Percentiles rank a stretch among this genome's conserved stretches.
phyloP scores from a whole-genome alignment of 1,140 invertebrate species.

The Dysdera silvatica region DNA sequence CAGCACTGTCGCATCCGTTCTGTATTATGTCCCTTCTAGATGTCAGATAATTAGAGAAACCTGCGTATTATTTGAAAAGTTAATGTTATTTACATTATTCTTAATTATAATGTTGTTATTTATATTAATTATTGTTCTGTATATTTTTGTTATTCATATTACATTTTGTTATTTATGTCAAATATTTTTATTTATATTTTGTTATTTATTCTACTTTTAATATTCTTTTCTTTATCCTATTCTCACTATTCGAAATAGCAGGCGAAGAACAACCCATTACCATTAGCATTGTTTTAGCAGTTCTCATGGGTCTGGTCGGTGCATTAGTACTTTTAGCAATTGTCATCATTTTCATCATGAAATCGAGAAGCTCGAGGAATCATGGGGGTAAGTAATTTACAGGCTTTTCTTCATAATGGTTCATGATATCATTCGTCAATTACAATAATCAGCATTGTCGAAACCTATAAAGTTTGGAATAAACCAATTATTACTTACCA shows the following conservation, averaged over 20 bases:
- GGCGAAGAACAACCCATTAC: slow-evolving; percentile 24
- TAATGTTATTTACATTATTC: too few relatives aligned
- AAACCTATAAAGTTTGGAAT: too few relatives aligned
- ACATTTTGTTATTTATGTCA: too few relatives aligned
- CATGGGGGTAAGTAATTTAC: slow-evolving; percentile 10
- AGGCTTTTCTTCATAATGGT: background rate
- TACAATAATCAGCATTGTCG: too few relatives aligned
- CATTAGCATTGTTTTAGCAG: slow-evolving; percentile 19
- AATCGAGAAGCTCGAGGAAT: slow-evolving; percentile 14
- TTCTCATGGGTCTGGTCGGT: slow-evolving; percentile 27
- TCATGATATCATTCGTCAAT: background rate
- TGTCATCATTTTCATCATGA: slow-evolving; percentile 30
- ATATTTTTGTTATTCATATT: too few relatives aligned
- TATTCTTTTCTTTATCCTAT: background rate
- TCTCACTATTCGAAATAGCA: background rate
- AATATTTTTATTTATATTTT: background rate
- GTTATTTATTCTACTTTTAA: background rate
- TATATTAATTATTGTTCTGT: too few relatives aligned
- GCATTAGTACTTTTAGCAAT: slow-evolving; percentile 28
- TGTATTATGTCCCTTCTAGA: too few relatives aligned
- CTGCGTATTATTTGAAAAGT: too few relatives aligned
- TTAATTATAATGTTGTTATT: too few relatives aligned
- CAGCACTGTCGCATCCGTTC: too few relatives aligned
- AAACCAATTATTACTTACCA: too few relatives aligned
- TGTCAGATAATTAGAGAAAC: too few relatives aligned